Percentiles rank a stretch among this genome's conserved stretches.
Conservation (phyloP, 2,797 vertebrate genomes). For the Neosilurus hyrtlii region DNA sequence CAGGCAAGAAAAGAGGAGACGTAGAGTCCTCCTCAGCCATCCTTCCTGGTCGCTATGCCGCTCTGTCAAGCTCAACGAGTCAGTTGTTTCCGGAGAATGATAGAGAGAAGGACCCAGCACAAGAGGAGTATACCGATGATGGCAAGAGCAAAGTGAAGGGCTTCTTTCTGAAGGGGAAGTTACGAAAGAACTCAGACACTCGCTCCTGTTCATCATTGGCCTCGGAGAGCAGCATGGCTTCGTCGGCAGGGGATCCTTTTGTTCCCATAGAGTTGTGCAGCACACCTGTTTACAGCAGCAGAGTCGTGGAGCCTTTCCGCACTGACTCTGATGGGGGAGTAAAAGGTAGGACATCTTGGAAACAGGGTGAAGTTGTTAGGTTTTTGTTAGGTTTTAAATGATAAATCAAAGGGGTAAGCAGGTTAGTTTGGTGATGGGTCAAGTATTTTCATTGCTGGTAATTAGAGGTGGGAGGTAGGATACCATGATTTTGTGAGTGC, state of each 20-base stretch:
- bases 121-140: conserved; percentile 67
- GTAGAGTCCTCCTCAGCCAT: conserved; percentile 93
- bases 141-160: conserved; percentile 87
- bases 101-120: conserved; percentile 59
- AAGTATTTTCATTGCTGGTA: background rate
- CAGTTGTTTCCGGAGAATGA: conserved; percentile 62
- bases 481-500: background rate
- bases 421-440: background rate
- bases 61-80: conserved; percentile 72
- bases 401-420: background rate
- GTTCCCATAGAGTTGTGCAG: conserved; percentile 74
- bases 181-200: conserved; percentile 85
- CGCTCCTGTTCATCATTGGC: conserved; percentile 88
- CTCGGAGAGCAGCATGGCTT: conserved; percentile 87
- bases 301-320: conserved; percentile 75
- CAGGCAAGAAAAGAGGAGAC: conserved; percentile 85
- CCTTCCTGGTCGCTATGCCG: conserved; percentile 82
- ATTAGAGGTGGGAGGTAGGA: background rate
- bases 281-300: conserved; percentile 81
- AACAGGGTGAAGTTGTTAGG: background rate
- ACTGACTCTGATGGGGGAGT: conserved; percentile 75
- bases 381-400: background rate
- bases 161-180: conserved; percentile 84
- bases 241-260: conserved; percentile 80
- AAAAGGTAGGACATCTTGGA: conserved; percentile 64